Conservation (phyloP, 30 jellyfish, hydroid and myxozoan genomes). For the Morbakka virulenta region DNA sequence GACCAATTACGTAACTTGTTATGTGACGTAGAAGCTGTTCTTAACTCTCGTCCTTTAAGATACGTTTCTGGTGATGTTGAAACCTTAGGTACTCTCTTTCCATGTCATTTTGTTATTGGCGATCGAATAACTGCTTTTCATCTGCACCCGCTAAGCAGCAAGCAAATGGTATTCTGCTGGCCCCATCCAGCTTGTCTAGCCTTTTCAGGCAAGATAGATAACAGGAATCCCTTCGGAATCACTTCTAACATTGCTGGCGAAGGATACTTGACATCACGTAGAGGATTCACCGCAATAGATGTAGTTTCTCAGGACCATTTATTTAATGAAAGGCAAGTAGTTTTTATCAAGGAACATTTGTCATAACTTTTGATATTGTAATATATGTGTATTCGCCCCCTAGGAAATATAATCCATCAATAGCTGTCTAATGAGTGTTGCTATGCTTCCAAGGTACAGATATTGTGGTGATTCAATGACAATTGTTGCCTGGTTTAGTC, state of each 20-base stretch:
- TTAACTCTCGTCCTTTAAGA: neutral
- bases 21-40: too few relatives aligned
- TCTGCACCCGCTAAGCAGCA: neutral
- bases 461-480: too few relatives aligned
- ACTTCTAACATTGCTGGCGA: neutral
- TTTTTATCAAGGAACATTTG: neutral
- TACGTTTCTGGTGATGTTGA: neutral
- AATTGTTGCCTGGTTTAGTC: too few relatives aligned
- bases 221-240: neutral
- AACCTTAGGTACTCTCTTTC: neutral
- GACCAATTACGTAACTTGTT: neutral
- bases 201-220: neutral
- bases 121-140: neutral
- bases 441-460: too few relatives aligned
- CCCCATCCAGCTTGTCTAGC: too few relatives aligned
- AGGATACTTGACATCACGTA: neutral
- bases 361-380: too few relatives aligned
- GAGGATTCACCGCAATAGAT: neutral
- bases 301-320: neutral
- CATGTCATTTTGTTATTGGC: neutral
- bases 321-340: too few relatives aligned
- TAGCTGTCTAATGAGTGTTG: too few relatives aligned
- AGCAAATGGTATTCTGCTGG: neutral
- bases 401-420: too few relatives aligned
- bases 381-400: too few relatives aligned